Evolutionary conservation across 2,113 vertebrate genomes (phyloP).

Genomic region (Prietella phreatophila): DNA sequence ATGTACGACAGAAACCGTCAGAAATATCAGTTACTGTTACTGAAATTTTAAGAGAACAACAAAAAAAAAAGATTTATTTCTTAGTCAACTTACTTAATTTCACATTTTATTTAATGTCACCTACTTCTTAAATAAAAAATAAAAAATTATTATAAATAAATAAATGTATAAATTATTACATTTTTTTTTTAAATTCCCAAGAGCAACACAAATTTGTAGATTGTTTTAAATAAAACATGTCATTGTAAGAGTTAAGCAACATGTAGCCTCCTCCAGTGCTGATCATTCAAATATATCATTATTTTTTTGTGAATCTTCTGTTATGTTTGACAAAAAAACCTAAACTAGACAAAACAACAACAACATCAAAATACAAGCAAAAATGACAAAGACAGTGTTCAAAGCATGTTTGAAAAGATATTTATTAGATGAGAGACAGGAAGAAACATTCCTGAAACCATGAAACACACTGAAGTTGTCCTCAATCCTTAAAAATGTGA

Average conservation of each 20-base stretch:
- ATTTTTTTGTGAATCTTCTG: neutral
- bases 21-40: neutral
- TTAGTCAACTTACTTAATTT: too few species aligned
- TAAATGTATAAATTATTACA: too few species aligned
- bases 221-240: too few species aligned
- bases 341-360: neutral
- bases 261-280: neutral
- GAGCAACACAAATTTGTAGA: too few species aligned
- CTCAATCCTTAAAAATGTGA: neutral
- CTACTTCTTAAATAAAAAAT: too few species aligned
- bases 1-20: neutral
- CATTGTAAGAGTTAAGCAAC: too few species aligned
- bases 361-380: neutral
- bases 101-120: too few species aligned
- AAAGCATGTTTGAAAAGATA: neutral
- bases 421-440: neutral
- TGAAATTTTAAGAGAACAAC: too few species aligned
- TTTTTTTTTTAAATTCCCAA: too few species aligned
- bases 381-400: neutral
- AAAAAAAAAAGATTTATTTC: too few species aligned
- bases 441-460: neutral
- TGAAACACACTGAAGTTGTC: neutral
- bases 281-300: neutral
- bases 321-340: neutral
- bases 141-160: too few species aligned